A percentile compares a stretch with the other conserved stretches of the same genome.
Conservation (phyloP, 2,888 invertebrate genomes). For the Pyrocoelia pectoralis region DNA sequence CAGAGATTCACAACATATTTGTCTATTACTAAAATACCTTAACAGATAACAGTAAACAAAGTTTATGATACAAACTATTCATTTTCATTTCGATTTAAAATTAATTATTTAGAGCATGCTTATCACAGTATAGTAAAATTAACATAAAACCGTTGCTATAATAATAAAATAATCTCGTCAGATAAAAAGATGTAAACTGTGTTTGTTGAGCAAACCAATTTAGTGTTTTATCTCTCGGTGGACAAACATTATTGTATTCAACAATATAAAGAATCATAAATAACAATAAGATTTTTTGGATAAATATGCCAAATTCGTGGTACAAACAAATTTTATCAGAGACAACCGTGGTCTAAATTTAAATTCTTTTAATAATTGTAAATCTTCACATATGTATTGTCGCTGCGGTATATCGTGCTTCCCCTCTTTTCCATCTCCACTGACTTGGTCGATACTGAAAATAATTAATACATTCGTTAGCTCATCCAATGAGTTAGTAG, state of each 20-base stretch:
- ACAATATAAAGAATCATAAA: too few species aligned
- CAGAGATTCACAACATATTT: constrained; percentile 4
- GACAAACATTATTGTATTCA: neutral
- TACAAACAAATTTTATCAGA: neutral
- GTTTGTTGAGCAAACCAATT: constrained; percentile 3
- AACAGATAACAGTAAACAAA: constrained; percentile 1
- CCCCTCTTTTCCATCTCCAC: constrained; percentile 91
- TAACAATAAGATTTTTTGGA: too few species aligned
- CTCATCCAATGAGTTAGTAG: too few species aligned
- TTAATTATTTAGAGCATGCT: constrained; percentile 13
- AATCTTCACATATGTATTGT: constrained; percentile 88
- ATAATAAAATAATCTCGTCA: neutral
- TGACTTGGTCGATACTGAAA: constrained; percentile 93
- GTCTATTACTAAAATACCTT: neutral
- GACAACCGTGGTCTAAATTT: neutral
- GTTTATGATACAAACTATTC: neutral
- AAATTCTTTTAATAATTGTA: neutral
- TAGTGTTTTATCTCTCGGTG: neutral
- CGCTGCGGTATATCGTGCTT: constrained; percentile 92
- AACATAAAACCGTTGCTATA: neutral
- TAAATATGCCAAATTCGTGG: neutral
- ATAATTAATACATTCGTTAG: too few species aligned
- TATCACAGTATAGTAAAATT: constrained; percentile 23
- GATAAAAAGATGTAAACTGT: neutral
- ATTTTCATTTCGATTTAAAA: constrained; percentile 7